Conservation (phyloP, 2,888 invertebrate genomes). For the Tholera decimalis region DNA sequence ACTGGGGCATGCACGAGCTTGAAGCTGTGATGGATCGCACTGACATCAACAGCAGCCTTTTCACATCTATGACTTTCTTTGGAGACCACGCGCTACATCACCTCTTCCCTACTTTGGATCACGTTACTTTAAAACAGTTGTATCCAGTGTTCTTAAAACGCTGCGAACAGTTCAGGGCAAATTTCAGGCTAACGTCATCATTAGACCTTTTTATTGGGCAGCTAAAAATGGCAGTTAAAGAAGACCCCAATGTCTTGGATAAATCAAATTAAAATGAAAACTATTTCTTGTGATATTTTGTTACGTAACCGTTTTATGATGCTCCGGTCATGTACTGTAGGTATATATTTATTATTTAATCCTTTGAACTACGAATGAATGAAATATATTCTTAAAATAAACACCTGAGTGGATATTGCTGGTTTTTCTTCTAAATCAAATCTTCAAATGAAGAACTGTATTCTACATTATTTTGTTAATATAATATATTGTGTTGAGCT, state of each 20-base stretch:
- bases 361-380: too few species aligned
- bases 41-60: slow-evolving; percentile 92
- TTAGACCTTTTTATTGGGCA: slow-evolving; percentile 83
- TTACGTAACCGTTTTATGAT: too few species aligned
- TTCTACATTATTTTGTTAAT: too few species aligned
- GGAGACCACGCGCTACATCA: slow-evolving; percentile 96
- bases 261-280: slow-evolving; percentile 5
- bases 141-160: slow-evolving; percentile 92
- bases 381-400: too few species aligned
- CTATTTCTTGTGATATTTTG: too few species aligned
- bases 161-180: slow-evolving; percentile 92
- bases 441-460: too few species aligned
- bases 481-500: too few species aligned
- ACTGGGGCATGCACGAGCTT: slow-evolving; percentile 95
- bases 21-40: slow-evolving; percentile 94
- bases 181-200: slow-evolving; percentile 81
- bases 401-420: too few species aligned
- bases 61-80: slow-evolving; percentile 93
- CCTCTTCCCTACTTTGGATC: slow-evolving; percentile 95
- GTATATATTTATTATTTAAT: too few species aligned
- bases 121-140: slow-evolving; percentile 93
- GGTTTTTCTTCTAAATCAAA: neutral
- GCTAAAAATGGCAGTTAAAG: slow-evolving; percentile 77
- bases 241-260: slow-evolving; percentile 70
- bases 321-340: neutral